Conservation (phyloP, 1,140 invertebrate species). For the Archivesica marissinica region DNA sequence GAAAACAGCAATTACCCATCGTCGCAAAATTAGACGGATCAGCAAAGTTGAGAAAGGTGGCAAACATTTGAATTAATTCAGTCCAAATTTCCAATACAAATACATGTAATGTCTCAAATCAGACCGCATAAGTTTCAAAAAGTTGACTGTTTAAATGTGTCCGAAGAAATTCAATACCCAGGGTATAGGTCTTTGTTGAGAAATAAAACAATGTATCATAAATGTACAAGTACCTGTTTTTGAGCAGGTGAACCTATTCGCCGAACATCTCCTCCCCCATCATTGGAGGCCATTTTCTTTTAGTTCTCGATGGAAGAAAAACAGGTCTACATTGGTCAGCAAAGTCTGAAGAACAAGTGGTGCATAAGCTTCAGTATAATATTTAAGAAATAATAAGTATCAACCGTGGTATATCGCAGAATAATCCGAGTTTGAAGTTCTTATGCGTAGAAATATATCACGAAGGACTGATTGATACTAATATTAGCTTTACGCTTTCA, state of each 20-base stretch:
- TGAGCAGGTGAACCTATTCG: neutral
- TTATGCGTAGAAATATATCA: neutral
- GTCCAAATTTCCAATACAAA: too few species aligned
- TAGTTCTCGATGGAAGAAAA: neutral
- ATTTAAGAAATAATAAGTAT: neutral
- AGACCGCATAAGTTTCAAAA: neutral
- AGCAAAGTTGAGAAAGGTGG: neutral
- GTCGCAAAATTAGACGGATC: too few species aligned
- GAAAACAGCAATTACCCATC: too few species aligned
- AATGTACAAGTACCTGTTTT: neutral
- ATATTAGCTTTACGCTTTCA: too few species aligned
- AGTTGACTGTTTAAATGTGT: neutral
- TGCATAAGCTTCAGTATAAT: neutral
- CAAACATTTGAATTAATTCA: neutral
- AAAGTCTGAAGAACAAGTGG: neutral
- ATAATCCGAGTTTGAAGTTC: neutral
- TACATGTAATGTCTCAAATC: neutral
- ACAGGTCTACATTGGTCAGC: neutral
- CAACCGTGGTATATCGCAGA: neutral
- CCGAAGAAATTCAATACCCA: neutral
- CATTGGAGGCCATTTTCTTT: slow-evolving; percentile 25
- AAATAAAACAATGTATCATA: neutral
- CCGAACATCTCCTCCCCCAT: slow-evolving; percentile 23
- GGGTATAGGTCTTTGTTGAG: neutral
- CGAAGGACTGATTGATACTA: too few species aligned